Evolutionary conservation across 1,140 invertebrate genomes (phyloP).

Genomic region (Eriocheir sinensis): DNA sequence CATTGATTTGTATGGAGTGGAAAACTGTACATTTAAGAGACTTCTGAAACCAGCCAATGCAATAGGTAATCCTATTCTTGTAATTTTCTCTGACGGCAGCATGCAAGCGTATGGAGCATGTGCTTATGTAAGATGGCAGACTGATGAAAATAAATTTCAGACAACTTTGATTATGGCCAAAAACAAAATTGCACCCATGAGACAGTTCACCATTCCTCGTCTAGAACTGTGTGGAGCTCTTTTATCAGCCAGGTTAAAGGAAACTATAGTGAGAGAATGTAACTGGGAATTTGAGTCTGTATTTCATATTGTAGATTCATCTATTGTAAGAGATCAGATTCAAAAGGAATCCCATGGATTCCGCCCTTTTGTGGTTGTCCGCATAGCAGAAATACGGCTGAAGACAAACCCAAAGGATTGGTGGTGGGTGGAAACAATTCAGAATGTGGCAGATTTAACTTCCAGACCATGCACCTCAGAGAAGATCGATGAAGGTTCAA

Average conservation of each 20-base stretch:
- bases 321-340: conserved; percentile 12
- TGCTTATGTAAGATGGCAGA: neutral
- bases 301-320: neutral
- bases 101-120: conserved; percentile 19
- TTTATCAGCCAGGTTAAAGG: neutral
- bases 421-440: conserved; percentile 25
- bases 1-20: neutral
- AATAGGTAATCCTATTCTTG: neutral
- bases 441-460: conserved; percentile 40
- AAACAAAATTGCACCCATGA: conserved; percentile 6
- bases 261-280: neutral
- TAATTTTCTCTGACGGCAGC: conserved; percentile 1
- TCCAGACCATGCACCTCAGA: neutral
- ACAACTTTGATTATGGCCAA: neutral
- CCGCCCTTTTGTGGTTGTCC: neutral
- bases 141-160: conserved; percentile 24
- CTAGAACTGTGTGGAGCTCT: neutral
- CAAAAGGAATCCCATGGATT: conserved; percentile 55
- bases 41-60: no score
- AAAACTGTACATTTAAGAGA: neutral
- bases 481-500: neutral
- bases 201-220: neutral
- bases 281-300: neutral
- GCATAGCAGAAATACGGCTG: conserved; percentile 39
- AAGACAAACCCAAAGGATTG: conserved; percentile 33